These are phyloP conservation scores for crab-eating macaque (Macaca fascicularis) DNA, from an alignment of 2,113 vertebrate genomes.

Conservation along the genomic window T2T-MFA8v1.1 NC_088391.1:96961001-96961500, in stretches of 20 bases:
- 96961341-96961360: not conserved
- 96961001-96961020: not conserved
- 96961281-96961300: not conserved
- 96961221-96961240: not conserved
- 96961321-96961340: not conserved
- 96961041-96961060: not conserved
- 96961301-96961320: not conserved
- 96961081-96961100: not conserved
- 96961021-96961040: not conserved
- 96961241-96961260: not conserved
- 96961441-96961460: not conserved
- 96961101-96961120: not conserved
- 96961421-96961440: not conserved
- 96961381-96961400: not conserved
- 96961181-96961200: not conserved
- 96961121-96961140: not conserved
- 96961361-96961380: not conserved
- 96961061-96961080: not conserved
- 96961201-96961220: not conserved
- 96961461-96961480: not conserved
- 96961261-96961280: not conserved
- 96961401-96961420: not conserved
- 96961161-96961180: not conserved
- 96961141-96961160: not conserved
- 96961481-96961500: not conserved